Percentiles rank a stretch among this genome's conserved stretches.
Conservation (phyloP, 2,888 invertebrate species). For the Apoda limacodes region DNA sequence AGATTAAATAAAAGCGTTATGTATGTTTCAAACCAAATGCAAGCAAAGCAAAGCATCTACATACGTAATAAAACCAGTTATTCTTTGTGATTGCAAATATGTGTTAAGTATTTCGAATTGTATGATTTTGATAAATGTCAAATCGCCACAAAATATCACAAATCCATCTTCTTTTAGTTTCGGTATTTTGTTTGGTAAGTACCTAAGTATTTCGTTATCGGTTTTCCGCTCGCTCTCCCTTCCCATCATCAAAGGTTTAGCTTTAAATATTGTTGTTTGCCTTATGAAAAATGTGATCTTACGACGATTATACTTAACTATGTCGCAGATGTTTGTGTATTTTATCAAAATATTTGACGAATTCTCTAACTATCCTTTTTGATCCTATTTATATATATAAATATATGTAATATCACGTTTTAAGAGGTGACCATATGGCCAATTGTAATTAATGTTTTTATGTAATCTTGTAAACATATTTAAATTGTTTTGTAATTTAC, state of each 20-base stretch:
- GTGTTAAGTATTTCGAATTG: conserved; percentile 7
- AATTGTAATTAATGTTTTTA: no score
- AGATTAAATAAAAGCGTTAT: no score
- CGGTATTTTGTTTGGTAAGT: conserved; percentile 7
- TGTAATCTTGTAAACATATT: no score
- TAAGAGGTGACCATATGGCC: no score
- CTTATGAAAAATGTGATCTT: conserved; percentile 69
- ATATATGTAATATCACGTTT: no score
- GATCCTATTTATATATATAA: no score
- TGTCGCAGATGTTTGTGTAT: conserved; percentile 23
- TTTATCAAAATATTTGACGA: not conserved
- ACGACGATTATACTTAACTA: conserved; percentile 40
- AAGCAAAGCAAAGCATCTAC: no score
- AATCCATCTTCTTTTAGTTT: no score
- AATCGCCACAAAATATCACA: conserved; percentile 21
- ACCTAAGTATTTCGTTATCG: conserved; percentile 44
- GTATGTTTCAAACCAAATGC: no score
- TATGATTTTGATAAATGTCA: conserved; percentile 1
- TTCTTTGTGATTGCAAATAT: conserved; percentile 5
- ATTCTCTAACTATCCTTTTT: no score
- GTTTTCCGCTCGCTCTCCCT: conserved; percentile 36
- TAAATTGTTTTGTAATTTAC: no score
- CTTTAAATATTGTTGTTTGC: conserved; percentile 70
- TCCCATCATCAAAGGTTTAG: conserved; percentile 58
- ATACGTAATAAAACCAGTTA: no score